Evolutionary conservation across 2,888 invertebrate genomes (phyloP).

Genomic region (Stenotaenia linearis): DNA sequence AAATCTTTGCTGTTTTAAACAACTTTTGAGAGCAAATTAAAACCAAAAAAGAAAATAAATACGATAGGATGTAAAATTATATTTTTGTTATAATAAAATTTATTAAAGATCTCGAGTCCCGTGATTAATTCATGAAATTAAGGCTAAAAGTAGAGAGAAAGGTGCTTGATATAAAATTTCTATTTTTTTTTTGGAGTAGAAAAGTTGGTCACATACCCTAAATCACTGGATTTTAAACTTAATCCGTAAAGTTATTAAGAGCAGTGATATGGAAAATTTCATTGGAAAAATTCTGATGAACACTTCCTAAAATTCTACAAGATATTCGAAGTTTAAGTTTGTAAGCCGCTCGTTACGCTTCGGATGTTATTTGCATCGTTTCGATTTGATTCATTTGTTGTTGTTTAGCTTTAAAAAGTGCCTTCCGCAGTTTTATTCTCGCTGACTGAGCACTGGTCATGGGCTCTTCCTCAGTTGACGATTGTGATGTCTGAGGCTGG

Average conservation of each 20-base stretch:
- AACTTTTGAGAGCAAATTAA: slow-evolving; percentile 19
- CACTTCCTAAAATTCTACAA: neutral
- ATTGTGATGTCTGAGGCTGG: slow-evolving; percentile 6
- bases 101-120: neutral
- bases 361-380: neutral
- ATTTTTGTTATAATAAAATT: slow-evolving; percentile 19
- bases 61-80: slow-evolving; percentile 11
- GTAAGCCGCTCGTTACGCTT: neutral
- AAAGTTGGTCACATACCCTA: neutral
- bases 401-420: slow-evolving; percentile 21
- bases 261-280: neutral
- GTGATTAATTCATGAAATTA: neutral
- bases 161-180: neutral
- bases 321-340: neutral
- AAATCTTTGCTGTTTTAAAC: slow-evolving; percentile 14
- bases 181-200: neutral
- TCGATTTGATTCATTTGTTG: neutral
- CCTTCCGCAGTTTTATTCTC: slow-evolving; percentile 17
- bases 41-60: neutral
- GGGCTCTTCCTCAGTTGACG: slow-evolving; percentile 26
- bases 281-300: neutral
- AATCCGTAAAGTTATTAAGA: neutral
- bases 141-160: neutral
- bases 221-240: neutral
- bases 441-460: neutral